These are phyloP conservation scores for Apis cerana DNA, from an alignment of 1,140 invertebrate genomes.

Conservation along the genomic window DNA sequence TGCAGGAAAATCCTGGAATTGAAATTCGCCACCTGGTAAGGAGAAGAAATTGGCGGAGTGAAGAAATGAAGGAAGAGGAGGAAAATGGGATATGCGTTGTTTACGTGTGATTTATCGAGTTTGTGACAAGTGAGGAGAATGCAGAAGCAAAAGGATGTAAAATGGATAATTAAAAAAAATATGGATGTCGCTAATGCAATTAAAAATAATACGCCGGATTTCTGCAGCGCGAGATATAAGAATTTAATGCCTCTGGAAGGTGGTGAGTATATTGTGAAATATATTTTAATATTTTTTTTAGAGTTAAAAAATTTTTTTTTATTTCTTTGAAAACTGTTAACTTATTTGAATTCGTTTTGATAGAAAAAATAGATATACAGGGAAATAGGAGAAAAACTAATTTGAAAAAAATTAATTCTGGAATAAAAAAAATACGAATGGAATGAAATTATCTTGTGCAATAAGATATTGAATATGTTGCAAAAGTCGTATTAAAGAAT, in stretches of 20 bases:
- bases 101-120: neutral
- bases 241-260: slow-evolving; percentile 67
- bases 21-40: neutral
- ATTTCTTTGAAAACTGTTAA: too few species aligned
- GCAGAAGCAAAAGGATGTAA: neutral
- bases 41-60: neutral
- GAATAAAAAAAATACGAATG: too few species aligned
- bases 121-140: neutral
- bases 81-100: neutral
- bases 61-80: neutral
- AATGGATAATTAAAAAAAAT: slow-evolving; percentile 61
- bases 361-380: too few species aligned
- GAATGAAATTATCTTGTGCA: too few species aligned
- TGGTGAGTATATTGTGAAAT: slow-evolving; percentile 62
- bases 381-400: too few species aligned
- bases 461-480: too few species aligned
- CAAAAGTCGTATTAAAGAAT: neutral
- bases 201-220: slow-evolving; percentile 66
- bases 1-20: neutral
- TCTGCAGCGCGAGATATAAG: slow-evolving; percentile 68
- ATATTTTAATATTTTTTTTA: too few species aligned
- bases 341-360: too few species aligned
- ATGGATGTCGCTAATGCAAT: slow-evolving; percentile 66
- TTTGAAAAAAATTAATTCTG: too few species aligned
- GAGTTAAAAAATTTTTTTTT: too few species aligned